A percentile compares a stretch with the other conserved stretches of the same genome.
phyloP scores from a whole-genome alignment of 2,888 invertebrate species.

The Scaeva pyrastri region DNA sequence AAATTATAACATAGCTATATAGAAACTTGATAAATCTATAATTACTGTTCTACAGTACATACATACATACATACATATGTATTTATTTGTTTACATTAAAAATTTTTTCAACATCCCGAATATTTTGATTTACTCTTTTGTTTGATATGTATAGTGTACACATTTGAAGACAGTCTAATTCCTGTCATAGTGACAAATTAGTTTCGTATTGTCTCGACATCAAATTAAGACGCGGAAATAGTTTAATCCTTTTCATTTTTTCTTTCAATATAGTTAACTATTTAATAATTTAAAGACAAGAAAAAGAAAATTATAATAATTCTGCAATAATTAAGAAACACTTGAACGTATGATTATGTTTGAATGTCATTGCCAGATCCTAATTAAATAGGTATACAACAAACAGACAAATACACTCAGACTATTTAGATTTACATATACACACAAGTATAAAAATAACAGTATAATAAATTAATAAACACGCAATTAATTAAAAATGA shows the following conservation, averaged over 20 bases:
- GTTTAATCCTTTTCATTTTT: neutral
- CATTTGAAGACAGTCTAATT: no score
- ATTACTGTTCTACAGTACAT: no score
- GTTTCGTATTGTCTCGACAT: neutral
- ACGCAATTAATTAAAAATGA: conserved; percentile 30
- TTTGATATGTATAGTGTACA: no score
- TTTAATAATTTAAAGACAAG: neutral
- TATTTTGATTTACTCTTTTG: no score
- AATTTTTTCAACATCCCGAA: no score
- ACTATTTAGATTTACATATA: neutral
- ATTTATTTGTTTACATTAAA: no score
- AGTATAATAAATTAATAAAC: conserved; percentile 18
- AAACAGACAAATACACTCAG: neutral
- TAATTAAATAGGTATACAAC: conserved; percentile 3
- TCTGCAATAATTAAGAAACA: conserved; percentile 2
- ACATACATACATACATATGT: no score
- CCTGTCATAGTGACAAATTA: no score
- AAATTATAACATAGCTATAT: no score
- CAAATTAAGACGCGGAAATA: conserved; percentile 6
- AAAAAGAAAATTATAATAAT: neutral
- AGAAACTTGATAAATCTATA: no score
- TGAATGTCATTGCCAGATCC: conserved; percentile 32
- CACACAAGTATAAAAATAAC: neutral
- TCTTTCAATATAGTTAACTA: neutral
- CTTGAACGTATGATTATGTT: neutral